A percentile compares a stretch with the other conserved stretches of the same genome.
Evolutionary conservation across 2,797 vertebrate species (phyloP).

Genomic region (Buphagus erythrorhynchus): DNA sequence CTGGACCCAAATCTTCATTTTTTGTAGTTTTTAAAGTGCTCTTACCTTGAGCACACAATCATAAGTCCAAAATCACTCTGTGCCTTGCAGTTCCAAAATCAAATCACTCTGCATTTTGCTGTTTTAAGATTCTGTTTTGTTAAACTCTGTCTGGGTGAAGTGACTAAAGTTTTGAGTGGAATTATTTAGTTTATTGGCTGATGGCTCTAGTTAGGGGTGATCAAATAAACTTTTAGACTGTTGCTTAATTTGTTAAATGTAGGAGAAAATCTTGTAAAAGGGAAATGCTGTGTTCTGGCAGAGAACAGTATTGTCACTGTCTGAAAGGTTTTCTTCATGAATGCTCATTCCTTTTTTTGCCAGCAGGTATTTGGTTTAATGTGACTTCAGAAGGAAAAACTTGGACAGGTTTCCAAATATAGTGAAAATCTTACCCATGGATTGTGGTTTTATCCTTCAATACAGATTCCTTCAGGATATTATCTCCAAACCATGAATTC

Average conservation of each 20-base stretch:
- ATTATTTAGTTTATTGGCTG: not conserved
- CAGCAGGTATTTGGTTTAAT: not conserved
- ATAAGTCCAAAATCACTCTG: not conserved
- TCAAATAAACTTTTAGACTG: not conserved
- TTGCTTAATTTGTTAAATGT: not conserved
- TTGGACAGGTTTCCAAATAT: not conserved
- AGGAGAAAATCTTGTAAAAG: not conserved
- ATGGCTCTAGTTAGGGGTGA: not conserved
- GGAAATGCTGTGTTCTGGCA: not conserved
- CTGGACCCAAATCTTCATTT: not conserved
- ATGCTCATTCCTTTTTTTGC: not conserved
- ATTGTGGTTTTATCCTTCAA: not conserved
- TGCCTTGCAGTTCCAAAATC: not conserved
- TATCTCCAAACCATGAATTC: slow-evolving; percentile 95
- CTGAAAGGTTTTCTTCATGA: not conserved
- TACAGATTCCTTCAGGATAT: slow-evolving; percentile 90
- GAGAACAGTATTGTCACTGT: not conserved
- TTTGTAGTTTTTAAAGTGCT: not conserved
- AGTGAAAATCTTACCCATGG: not conserved
- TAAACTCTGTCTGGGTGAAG: not conserved
- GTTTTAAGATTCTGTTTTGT: not conserved
- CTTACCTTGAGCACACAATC: not conserved
- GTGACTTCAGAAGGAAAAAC: not conserved
- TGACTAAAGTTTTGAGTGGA: not conserved
- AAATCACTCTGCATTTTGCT: not conserved